A percentile compares a stretch with the other conserved stretches of the same genome.
Conservation (phyloP, 2,113 vertebrate genomes). For the Aptenodytes forsteri region DNA sequence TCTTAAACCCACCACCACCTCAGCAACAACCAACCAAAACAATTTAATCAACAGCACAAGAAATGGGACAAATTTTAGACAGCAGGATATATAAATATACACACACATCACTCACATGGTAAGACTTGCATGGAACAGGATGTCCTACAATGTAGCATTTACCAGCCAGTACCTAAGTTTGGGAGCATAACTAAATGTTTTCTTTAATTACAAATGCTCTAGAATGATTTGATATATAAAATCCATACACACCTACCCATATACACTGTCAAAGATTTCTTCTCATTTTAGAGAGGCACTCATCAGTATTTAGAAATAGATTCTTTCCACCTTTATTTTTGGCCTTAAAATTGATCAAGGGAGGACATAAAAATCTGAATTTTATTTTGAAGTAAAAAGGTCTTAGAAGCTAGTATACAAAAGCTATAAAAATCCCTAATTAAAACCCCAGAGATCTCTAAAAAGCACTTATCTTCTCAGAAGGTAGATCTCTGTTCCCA, state of each 20-base stretch:
- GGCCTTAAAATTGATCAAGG: slow-evolving; percentile 56
- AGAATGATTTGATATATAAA: not conserved
- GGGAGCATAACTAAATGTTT: not conserved
- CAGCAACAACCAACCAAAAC: not conserved
- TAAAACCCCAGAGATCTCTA: slow-evolving; percentile 58
- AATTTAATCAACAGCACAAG: not conserved
- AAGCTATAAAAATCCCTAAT: slow-evolving; percentile 62
- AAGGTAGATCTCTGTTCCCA: slow-evolving; percentile 40
- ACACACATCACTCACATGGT: rapidly evolving
- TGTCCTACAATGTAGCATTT: rapidly evolving
- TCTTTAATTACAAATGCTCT: not conserved
- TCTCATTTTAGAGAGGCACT: not conserved
- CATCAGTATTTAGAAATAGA: slow-evolving; percentile 12
- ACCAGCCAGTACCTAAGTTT: not conserved
- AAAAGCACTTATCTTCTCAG: slow-evolving; percentile 52
- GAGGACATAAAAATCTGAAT: not conserved
- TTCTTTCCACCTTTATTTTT: slow-evolving; percentile 6
- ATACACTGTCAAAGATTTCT: not conserved
- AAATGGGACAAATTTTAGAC: not conserved
- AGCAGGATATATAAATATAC: not conserved
- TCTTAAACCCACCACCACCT: not conserved
- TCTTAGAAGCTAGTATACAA: slow-evolving; percentile 37
- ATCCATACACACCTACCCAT: no score
- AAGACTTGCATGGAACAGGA: not conserved
- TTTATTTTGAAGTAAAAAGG: slow-evolving; percentile 54